Conservation (phyloP, 1,140 invertebrate species). For the Whitmania pigra region DNA sequence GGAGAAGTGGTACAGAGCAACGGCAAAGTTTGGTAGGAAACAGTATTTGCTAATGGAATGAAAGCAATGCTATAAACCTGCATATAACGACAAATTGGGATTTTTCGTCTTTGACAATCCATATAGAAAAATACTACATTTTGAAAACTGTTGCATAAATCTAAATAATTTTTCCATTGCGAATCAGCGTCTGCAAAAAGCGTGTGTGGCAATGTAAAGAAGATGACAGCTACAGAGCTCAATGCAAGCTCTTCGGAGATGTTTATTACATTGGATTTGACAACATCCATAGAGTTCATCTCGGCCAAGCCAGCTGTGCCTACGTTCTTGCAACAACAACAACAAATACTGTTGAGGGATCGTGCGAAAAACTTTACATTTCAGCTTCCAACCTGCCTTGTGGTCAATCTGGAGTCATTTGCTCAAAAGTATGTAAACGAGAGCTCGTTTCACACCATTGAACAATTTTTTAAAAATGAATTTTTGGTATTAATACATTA, state of each 20-base stretch:
- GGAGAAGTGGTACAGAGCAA: constrained; percentile 1
- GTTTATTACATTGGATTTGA: constrained; percentile 6
- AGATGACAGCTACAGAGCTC: constrained; percentile 2
- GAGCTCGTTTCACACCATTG: background rate
- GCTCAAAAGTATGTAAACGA: constrained; percentile 1
- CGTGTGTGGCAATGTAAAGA: constrained; percentile 1
- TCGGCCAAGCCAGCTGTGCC: constrained; percentile 6
- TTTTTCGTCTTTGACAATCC: no score
- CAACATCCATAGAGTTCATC: constrained; percentile 2
- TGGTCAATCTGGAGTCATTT: constrained; percentile 13
- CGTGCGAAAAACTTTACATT: background rate
- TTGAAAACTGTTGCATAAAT: no score
- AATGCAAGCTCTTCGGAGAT: constrained; percentile 9
- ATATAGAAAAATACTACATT: no score
- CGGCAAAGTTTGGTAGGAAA: background rate
- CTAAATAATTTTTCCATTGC: no score
- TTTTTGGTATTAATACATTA: no score
- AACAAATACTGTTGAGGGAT: background rate
- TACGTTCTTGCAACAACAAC: constrained; percentile 1
- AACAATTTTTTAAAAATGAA: background rate
- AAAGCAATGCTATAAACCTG: background rate
- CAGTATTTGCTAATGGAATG: background rate
- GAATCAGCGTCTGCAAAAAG: background rate
- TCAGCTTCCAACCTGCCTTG: background rate
- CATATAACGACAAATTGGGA: no score